phyloP scores from a whole-genome alignment of 2,888 invertebrate species.

The Pseudeuparius sepicola region DNA sequence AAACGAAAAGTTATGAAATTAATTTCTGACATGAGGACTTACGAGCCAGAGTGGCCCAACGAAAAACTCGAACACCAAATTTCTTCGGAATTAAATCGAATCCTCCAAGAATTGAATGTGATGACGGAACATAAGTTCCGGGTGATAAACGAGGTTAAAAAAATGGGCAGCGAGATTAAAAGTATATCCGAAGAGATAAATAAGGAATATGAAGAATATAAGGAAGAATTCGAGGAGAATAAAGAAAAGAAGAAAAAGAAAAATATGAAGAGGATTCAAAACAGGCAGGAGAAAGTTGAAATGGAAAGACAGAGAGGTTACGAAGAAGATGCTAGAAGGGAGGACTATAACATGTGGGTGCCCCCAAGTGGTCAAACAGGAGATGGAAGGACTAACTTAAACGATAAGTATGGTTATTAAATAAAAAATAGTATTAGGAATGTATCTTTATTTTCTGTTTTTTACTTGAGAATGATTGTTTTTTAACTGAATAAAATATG shows the following conservation, averaged over 20 bases:
- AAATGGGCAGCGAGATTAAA: conserved; percentile 26
- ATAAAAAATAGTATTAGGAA: too few species aligned
- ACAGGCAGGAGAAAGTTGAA: conserved; percentile 32
- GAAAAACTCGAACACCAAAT: conserved; percentile 24
- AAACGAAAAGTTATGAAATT: conserved; percentile 30
- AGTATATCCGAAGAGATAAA: conserved; percentile 26
- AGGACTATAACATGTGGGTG: conserved; percentile 68
- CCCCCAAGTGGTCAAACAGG: conserved; percentile 67
- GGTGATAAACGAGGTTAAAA: conserved; percentile 24
- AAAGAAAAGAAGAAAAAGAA: conserved; percentile 28
- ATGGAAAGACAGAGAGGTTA: conserved; percentile 29
- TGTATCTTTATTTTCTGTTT: too few species aligned
- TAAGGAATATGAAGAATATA: conserved; percentile 21
- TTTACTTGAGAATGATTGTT: too few species aligned
- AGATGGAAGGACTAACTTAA: conserved; percentile 66
- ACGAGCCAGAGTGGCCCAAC: conserved; percentile 16
- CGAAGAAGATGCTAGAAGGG: conserved; percentile 42
- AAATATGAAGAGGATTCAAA: conserved; percentile 32
- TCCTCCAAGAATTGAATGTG: conserved; percentile 26
- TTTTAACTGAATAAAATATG: too few species aligned
- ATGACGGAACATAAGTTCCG: conserved; percentile 27
- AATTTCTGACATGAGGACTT: conserved; percentile 22
- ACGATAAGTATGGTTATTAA: conserved; percentile 71
- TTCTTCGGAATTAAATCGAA: conserved; percentile 26
- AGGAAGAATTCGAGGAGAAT: conserved; percentile 13